These are phyloP conservation scores for Cristatella mucedo DNA, from an alignment of 2,888 invertebrate genomes.

Conservation along the genomic window DNA sequence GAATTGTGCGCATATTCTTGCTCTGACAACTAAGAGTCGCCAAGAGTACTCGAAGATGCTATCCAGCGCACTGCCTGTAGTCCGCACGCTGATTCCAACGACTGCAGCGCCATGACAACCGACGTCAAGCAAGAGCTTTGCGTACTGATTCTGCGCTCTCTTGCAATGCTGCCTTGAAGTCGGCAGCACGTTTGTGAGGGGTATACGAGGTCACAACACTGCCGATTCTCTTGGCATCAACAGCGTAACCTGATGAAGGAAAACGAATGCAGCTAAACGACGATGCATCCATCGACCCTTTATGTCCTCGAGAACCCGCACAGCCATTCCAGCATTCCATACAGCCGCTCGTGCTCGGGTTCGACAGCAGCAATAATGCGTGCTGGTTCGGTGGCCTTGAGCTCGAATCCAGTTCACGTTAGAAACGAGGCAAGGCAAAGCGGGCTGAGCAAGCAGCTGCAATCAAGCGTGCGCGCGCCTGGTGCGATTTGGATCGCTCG, in stretches of 20 bases:
- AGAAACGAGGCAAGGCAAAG: neutral
- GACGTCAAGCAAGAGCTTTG: too few species aligned
- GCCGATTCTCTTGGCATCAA: slow-evolving; percentile 64
- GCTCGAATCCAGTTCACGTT: neutral
- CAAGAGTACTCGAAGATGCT: too few species aligned
- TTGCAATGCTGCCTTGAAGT: too few species aligned
- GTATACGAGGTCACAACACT: slow-evolving; percentile 66
- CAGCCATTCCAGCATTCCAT: slow-evolving; percentile 3
- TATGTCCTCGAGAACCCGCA: neutral
- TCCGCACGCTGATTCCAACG: too few species aligned
- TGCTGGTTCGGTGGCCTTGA: neutral
- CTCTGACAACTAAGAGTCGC: too few species aligned
- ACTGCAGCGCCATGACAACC: too few species aligned
- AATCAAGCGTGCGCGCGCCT: neutral
- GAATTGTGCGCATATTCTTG: too few species aligned
- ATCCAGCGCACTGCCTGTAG: too few species aligned
- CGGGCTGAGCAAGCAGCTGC: neutral
- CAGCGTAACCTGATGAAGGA: slow-evolving; percentile 53
- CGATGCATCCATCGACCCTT: neutral
- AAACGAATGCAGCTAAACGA: neutral
- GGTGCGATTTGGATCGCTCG: too few species aligned
- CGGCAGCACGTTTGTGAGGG: slow-evolving; percentile 51
- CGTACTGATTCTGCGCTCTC: too few species aligned
- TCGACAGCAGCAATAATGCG: neutral
- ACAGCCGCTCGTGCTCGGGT: neutral